Conservation (phyloP, 1,140 invertebrate genomes). For the Archegozetes longisetosus region DNA sequence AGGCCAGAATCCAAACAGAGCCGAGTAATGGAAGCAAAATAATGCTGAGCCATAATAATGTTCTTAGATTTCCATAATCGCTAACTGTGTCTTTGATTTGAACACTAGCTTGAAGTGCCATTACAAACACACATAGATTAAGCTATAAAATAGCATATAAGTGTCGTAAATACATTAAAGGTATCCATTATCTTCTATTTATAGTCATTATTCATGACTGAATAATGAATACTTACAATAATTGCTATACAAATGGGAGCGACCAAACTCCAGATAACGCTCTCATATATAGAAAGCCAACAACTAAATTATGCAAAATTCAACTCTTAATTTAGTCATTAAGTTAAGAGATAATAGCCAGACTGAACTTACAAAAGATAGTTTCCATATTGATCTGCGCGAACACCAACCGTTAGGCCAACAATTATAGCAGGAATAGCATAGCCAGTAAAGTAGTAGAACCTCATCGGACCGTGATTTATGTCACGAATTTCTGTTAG, state of each 20-base stretch:
- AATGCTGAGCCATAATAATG: conserved; percentile 63
- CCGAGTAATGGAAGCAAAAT: conserved; percentile 57
- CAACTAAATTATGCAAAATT: conserved; percentile 44
- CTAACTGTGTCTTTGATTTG: conserved; percentile 74
- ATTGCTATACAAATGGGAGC: conserved; percentile 62
- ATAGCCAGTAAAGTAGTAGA: conserved; percentile 87
- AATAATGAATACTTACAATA: conserved; percentile 37
- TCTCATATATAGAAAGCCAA: conserved; percentile 83
- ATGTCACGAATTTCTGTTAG: conserved; percentile 88
- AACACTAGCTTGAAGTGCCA: conserved; percentile 74
- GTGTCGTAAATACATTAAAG: background rate
- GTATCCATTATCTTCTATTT: background rate
- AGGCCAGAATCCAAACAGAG: conserved; percentile 58
- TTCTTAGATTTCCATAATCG: conserved; percentile 74
- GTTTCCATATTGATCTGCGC: conserved; percentile 89
- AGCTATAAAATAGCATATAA: conserved; percentile 22
- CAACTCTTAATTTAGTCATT: background rate
- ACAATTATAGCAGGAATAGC: conserved; percentile 83
- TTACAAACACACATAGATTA: conserved; percentile 52
- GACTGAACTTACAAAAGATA: conserved; percentile 61
- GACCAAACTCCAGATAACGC: conserved; percentile 75
- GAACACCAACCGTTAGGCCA: conserved; percentile 70
- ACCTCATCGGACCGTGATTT: conserved; percentile 83
- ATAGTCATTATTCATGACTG: background rate
- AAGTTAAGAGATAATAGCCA: background rate